Percentiles rank a stretch among this genome's conserved stretches.
These are phyloP conservation scores for Platyscapa corneri DNA, from an alignment of 1,140 invertebrate species.

Conservation along the genomic window DNA sequence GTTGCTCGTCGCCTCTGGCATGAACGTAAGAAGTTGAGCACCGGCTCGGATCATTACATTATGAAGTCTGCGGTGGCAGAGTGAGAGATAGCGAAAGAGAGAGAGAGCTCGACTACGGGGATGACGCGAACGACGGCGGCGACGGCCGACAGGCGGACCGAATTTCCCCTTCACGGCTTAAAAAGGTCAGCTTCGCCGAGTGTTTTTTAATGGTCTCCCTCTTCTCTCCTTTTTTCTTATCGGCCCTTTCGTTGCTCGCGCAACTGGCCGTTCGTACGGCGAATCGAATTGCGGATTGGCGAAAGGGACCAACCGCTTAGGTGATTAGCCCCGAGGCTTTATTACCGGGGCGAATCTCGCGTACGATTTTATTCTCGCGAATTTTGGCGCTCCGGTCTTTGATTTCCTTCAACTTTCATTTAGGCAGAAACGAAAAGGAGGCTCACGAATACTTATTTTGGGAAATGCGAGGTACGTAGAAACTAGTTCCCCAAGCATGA, in stretches of 20 bases:
- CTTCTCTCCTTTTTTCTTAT: constrained; percentile 10
- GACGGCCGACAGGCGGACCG: constrained; percentile 51
- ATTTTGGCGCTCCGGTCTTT: not conserved
- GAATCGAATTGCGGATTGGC: too few species aligned
- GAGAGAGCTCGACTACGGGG: not conserved
- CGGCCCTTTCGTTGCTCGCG: not conserved
- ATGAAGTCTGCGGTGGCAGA: not conserved
- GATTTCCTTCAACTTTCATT: not conserved
- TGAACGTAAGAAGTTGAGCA: constrained; percentile 2
- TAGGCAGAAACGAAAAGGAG: not conserved
- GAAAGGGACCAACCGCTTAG: not conserved
- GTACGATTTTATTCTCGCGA: not conserved
- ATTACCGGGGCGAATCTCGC: constrained; percentile 15
- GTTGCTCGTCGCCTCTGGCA: not conserved
- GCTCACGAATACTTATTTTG: not conserved
- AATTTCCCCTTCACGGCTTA: constrained; percentile 57
- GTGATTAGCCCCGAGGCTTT: constrained; percentile 11
- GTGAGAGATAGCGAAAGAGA: not conserved
- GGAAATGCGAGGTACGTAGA: not conserved
- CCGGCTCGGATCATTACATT: constrained; percentile 38
- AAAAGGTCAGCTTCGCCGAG: constrained; percentile 52
- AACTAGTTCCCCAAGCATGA: not conserved
- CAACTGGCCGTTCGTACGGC: too few species aligned
- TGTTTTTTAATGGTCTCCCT: not conserved
- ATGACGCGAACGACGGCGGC: constrained; percentile 10